Conservation (phyloP, 2,888 invertebrate genomes). For the Zonitis immaculata region DNA sequence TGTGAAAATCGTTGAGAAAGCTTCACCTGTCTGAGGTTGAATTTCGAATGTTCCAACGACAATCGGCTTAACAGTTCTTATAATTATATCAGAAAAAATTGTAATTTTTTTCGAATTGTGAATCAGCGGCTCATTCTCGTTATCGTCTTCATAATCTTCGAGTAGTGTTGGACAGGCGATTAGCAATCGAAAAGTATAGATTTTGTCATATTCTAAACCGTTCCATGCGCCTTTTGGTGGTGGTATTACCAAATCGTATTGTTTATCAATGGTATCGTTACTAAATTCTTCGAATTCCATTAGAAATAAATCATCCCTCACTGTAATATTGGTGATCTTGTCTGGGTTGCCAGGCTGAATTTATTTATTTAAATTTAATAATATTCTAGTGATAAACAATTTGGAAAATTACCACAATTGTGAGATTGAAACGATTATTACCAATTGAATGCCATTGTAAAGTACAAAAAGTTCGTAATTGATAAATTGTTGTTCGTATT, state of each 20-base stretch:
- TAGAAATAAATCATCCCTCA: constrained; percentile 16
- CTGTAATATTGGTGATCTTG: constrained; percentile 11
- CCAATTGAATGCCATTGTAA: constrained; percentile 14
- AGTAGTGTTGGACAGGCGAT: constrained; percentile 10
- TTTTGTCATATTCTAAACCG: constrained; percentile 15
- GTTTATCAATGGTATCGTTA: constrained; percentile 12
- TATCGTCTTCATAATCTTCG: constrained; percentile 5
- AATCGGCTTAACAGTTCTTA: constrained; percentile 13
- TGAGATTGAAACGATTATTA: constrained; percentile 5
- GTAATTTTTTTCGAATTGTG: neutral
- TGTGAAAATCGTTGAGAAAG: constrained; percentile 13
- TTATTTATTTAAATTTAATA: neutral
- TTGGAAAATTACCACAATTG: constrained; percentile 8
- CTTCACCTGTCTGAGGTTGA: constrained; percentile 11
- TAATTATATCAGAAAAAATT: neutral
- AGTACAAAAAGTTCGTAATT: constrained; percentile 12
- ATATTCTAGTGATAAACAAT: neutral
- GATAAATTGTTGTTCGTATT: constrained; percentile 8
- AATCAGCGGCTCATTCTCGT: constrained; percentile 3
- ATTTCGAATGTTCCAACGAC: constrained; percentile 6
- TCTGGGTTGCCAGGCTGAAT: constrained; percentile 16
- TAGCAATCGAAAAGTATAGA: constrained; percentile 14
- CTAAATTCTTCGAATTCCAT: constrained; percentile 18
- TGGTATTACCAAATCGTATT: constrained; percentile 13
- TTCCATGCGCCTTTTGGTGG: constrained; percentile 9